Conservation (phyloP, 2,888 invertebrate genomes). For the Metalampra italica region DNA sequence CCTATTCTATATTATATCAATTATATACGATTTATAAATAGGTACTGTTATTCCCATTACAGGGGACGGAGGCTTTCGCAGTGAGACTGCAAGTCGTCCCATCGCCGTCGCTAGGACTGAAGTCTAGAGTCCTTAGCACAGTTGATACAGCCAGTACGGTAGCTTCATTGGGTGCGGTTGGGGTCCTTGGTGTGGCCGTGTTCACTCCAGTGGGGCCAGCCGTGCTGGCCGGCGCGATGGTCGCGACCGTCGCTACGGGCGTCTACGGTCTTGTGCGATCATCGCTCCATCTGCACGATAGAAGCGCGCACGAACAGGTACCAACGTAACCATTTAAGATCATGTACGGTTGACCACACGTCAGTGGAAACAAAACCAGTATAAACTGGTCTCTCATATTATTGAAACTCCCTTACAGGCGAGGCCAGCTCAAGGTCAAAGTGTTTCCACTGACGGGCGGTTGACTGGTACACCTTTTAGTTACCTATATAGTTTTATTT, state of each 20-base stretch:
- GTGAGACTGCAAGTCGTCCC: slow-evolving; percentile 62
- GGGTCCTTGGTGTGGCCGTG: slow-evolving; percentile 70
- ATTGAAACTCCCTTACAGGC: no score
- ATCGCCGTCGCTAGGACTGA: slow-evolving; percentile 57
- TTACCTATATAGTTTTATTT: no score
- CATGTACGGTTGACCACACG: no score
- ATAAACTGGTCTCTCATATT: no score
- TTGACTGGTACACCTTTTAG: no score
- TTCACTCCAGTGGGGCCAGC: slow-evolving; percentile 73
- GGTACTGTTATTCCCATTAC: slow-evolving; percentile 13
- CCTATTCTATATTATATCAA: no score
- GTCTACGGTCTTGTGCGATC: slow-evolving; percentile 74
- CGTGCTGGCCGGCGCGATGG: slow-evolving; percentile 65
- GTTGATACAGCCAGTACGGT: slow-evolving; percentile 62
- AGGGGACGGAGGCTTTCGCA: slow-evolving; percentile 54
- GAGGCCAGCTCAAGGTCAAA: no score
- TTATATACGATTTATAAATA: no score
- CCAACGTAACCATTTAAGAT: not conserved
- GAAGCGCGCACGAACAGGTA: slow-evolving; percentile 73
- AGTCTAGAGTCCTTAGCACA: slow-evolving; percentile 55
- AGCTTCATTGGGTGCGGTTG: slow-evolving; percentile 65
- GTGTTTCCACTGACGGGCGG: no score
- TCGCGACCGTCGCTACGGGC: slow-evolving; percentile 66
- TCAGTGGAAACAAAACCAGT: no score
- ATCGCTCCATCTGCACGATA: slow-evolving; percentile 64